Base-by-base conservation (phyloP, 2,797 vertebrate genomes). In the Trachurus trachurus region DNA sequence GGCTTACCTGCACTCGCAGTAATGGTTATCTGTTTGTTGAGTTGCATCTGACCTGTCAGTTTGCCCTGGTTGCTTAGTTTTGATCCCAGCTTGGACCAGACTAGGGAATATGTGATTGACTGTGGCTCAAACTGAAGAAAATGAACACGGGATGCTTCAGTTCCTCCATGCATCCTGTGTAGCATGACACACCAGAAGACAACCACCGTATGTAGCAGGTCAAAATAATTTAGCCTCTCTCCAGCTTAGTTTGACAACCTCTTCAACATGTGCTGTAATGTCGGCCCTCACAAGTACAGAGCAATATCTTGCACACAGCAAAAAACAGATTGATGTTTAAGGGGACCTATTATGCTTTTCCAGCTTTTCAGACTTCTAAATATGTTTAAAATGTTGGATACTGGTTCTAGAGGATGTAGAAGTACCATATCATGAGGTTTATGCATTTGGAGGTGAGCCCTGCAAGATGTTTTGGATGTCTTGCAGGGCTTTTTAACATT, bases 1-100 rank as follows among this genome's bases (percentile, higher is more conserved):
- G 86, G 21, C 77, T 75, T 29, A 19, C 66, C 19, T 67, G 34
- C 65, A 59, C 63, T 26, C 49, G 60, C 10, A 45, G 26, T 59
- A 39, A 52, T 37, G 34, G 17, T 53, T 47, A 56, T 16, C 21
- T 19, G 34, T 62, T 71, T 67, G 17, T 34, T 61, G 22, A n/a
- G 1, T 29, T 39, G 4, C 47, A 22, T 52, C 12, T 22, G 12
- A 42, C 3, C 39, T 29, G 11, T 60, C 9, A 45, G 3, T 50
- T 44, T 40, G 3, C 53, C 21, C 16, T 50, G 12, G n/a, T 58
- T 44, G 13, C 37, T 31, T 0, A 13, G 1, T 34, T 40, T 34
- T 40, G 16, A 16, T 12, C 49, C 31, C 17, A 19, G 21, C 42
- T 39, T 9, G 45, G 59, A 39, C 67, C n/a, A 60, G 17, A 40